phyloP scores from a whole-genome alignment of 2,797 vertebrate species.

The Ctenopoma kingsleyae region DNA sequence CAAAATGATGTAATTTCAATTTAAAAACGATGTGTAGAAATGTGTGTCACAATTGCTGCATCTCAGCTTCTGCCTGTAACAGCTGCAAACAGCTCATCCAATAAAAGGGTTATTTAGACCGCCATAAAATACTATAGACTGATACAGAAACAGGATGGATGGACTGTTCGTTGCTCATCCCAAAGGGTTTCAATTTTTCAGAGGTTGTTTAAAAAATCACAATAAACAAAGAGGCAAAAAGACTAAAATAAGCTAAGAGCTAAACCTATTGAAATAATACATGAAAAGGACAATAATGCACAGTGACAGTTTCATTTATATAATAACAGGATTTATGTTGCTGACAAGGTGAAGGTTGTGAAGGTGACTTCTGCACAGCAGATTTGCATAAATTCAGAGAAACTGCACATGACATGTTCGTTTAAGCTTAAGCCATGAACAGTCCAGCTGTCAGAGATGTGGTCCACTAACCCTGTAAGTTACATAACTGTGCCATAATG shows the following conservation, averaged over 20 bases:
- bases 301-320: neutral
- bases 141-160: too few relatives aligned
- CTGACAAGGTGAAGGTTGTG: constrained; percentile 27
- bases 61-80: neutral
- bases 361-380: constrained; percentile 2
- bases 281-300: neutral
- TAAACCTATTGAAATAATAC: fast-evolving
- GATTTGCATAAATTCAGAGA: constrained; percentile 67
- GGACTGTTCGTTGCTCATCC: too few relatives aligned
- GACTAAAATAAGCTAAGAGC: too few relatives aligned
- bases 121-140: neutral
- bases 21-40: constrained; percentile 31
- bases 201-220: too few relatives aligned
- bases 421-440: constrained; percentile 31
- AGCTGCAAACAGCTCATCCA: constrained; percentile 4
- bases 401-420: constrained; percentile 40
- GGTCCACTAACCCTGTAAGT: constrained; percentile 74
- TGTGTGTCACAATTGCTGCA: constrained; percentile 37
- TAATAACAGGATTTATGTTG: neutral
- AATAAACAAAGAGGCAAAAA: too few relatives aligned
- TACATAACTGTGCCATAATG: constrained; percentile 72
- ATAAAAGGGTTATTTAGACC: neutral
- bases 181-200: too few relatives aligned
- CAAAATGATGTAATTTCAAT: constrained; percentile 2
- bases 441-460: constrained; percentile 61